Evolutionary conservation across 1,140 invertebrate species (phyloP), one percentile per base, ranked within the genome.

Genomic region (Aphidius gifuensis): DNA sequence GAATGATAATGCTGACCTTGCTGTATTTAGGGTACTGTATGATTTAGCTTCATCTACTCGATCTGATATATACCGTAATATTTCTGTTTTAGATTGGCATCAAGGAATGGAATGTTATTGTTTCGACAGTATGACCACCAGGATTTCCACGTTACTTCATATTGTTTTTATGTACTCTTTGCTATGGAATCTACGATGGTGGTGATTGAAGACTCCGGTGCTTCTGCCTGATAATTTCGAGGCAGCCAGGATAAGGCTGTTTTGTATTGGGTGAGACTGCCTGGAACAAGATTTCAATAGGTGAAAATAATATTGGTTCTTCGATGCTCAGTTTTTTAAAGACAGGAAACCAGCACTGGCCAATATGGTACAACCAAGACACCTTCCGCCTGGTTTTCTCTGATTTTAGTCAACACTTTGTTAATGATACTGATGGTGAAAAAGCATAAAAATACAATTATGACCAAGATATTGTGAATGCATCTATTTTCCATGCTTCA

Each of bases 261-360:
- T 9, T 51, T 44, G 63, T 3, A 71, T 45, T 3, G 66, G 70
- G 49, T 69, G 67, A 38, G 43, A 11, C 53, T 64, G 54, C 45
- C 61, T 70, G 56, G 55, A 64, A n/a, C 11, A 72, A 58, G 49
- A 67, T 43, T 46, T 47, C 44, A 60, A 61, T 55, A 46, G 70
- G 62, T 8, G 58, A 7, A 6, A 74, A 66, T 38, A 47, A 61
- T 16, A 73, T 48, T 32, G 62, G 63, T 9, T 69, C 46, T 61
- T 21, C 1, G 64, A 5, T 16, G 4, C 56, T 3, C 44, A 58
- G 8, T 6, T 9, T 43, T 2, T 0, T n/a, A 46, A 58, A 62
- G 1, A 62, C 5, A 0, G 74, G 69, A 49, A 64, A 76, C 73
- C 73, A 77, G 66, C 16, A 65, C 2, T 21, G 61, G 47, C 64